Evolutionary conservation across 2,888 invertebrate genomes (phyloP), one percentile per base, ranked within the genome.

Genomic region (Oscheius onirici): DNA sequence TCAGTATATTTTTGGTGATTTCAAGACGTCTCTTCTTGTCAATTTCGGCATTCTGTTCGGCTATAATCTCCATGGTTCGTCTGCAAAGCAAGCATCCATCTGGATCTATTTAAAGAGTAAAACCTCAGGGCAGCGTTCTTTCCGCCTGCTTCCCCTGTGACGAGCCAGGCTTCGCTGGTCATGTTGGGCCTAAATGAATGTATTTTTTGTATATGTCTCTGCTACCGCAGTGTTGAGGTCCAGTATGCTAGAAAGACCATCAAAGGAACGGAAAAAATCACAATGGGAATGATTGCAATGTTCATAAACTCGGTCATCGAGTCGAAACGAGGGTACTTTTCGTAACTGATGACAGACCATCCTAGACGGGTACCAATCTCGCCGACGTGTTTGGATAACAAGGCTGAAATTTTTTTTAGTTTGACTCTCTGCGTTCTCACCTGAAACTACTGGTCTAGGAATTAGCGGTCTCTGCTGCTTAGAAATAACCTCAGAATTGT

Each of bases 231-330:
- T 8, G 82, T 81, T 8, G 79, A 80, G 0, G 81, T 79, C 86
- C 86, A 86, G 51, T 84, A 86, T 8, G 86, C 86, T 15, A 86
- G 76, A 63, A 86, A 86, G 15, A 86, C 72, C 85, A 86, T 86
- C 11, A 86, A 77, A 2, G 85, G 81, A 5, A 84, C 69, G 8
- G 86, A 84, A 54, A 84, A 76, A 10, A 86, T 72, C 5, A 83
- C 83, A 22, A 86, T 86, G 3, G 86, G 86, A 65, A 86, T 83
- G 26, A 86, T 79, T 17, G 84, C 83, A 40, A 83, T 80, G 67
- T 86, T 86, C 85, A 86, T 86, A 65, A 86, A 86, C 40, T 84
- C 85, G 24, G 86, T 86, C 69, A 84, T 82, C 15, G 79, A 71
- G 46, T 84, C 84, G 68, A 79, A 86, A 3, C 86, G 76, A 2